phyloP scores from a whole-genome alignment of 2,113 vertebrate species.

The Ramphastos sulfuratus region DNA sequence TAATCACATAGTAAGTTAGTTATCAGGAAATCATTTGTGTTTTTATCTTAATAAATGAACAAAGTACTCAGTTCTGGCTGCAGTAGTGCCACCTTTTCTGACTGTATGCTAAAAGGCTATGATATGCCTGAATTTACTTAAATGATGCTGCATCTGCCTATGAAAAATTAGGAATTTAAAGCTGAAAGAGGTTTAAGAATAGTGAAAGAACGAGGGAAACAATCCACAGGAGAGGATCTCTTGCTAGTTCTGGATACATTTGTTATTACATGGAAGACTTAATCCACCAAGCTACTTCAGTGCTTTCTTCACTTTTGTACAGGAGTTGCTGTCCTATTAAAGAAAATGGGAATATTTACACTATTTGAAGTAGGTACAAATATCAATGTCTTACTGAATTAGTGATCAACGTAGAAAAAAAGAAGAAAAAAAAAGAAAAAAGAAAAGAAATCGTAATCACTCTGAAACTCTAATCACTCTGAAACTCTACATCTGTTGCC shows the following conservation, averaged over 20 bases:
- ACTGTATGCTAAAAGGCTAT: not conserved
- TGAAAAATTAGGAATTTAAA: not conserved
- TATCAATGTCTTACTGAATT: not conserved
- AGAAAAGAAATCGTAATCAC: not conserved
- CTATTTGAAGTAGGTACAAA: rapidly evolving
- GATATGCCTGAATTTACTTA: not conserved
- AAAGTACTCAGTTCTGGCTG: not conserved
- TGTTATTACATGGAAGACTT: not conserved
- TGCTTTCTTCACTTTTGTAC: not conserved
- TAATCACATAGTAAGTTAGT: not conserved
- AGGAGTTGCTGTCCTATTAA: not conserved
- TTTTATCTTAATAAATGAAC: not conserved
- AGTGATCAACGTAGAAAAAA: not conserved
- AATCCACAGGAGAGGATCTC: not conserved
- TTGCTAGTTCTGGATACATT: not conserved
- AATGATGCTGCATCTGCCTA: not conserved
- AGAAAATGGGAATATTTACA: not conserved
- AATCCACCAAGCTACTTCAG: not conserved
- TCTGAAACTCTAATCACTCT: not conserved
- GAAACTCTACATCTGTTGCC: not conserved
- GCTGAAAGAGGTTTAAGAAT: not conserved
- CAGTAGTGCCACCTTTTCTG: not conserved
- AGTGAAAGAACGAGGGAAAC: not conserved
- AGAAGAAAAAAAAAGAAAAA: not conserved
- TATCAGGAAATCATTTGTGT: not conserved